Conservation (phyloP, 2,797 vertebrate species). For the Meriones psammophilus region DNA sequence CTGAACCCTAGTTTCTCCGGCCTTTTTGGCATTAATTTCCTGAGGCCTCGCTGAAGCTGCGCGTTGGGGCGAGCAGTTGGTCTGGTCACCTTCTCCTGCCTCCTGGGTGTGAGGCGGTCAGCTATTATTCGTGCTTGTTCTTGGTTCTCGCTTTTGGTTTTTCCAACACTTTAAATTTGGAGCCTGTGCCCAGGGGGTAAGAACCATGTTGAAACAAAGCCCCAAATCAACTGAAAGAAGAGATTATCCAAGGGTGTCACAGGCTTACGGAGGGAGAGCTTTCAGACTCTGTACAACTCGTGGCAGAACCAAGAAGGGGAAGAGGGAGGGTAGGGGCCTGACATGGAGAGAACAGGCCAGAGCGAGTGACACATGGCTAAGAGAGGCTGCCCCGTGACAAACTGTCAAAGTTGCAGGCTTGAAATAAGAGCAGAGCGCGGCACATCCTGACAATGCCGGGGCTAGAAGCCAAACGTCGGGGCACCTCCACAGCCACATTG, state of each 20-base stretch:
- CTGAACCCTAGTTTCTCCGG: not conserved
- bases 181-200: not conserved
- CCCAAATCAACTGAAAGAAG: not conserved
- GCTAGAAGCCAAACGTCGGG: not conserved
- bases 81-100: not conserved
- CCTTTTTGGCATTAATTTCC: not conserved
- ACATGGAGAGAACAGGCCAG: not conserved
- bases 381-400: not conserved
- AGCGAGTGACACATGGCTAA: not conserved
- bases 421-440: no score
- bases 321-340: not conserved
- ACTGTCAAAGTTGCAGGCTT: not conserved
- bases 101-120: not conserved
- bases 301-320: not conserved
- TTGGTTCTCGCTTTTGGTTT: not conserved
- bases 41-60: not conserved
- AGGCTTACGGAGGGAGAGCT: not conserved
- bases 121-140: not conserved
- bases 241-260: not conserved
- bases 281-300: not conserved
- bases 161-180: not conserved
- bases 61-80: not conserved
- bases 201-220: not conserved
- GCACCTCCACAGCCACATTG: no score
- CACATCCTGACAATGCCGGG: not conserved